These are phyloP conservation scores for Gadus macrocephalus DNA, from an alignment of 2,113 vertebrate genomes.

Conservation along the genomic window DNA sequence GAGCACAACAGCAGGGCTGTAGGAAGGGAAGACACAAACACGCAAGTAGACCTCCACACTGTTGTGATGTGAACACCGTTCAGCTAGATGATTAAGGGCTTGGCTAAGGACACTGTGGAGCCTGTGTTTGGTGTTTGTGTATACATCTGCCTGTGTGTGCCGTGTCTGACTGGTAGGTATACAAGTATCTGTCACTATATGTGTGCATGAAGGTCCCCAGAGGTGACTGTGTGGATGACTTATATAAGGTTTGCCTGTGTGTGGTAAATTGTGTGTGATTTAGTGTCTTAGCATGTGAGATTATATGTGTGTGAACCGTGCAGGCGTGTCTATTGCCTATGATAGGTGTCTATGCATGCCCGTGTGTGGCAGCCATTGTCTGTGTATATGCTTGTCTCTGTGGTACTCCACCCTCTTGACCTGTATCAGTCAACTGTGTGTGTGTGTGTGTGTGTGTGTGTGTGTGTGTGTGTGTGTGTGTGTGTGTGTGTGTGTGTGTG, in stretches of 20 bases:
- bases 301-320: too few relatives aligned
- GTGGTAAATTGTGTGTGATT: background rate
- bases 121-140: slow-evolving; percentile 29
- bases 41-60: slow-evolving; percentile 7
- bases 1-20: too few relatives aligned
- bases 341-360: background rate
- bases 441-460: slow-evolving; percentile 24
- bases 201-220: too few relatives aligned
- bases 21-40: slow-evolving; percentile 2
- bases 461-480: background rate
- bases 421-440: slow-evolving; percentile 49
- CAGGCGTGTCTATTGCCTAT: too few relatives aligned
- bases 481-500: slow-evolving; percentile 1
- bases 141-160: background rate
- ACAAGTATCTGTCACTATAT: background rate
- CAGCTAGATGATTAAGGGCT: slow-evolving; percentile 53
- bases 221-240: background rate
- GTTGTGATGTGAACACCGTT: slow-evolving; percentile 24
- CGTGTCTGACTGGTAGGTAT: background rate
- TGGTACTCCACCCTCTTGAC: slow-evolving; percentile 66
- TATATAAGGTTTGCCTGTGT: background rate
- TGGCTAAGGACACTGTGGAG: slow-evolving; percentile 27
- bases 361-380: slow-evolving; percentile 23
- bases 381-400: slow-evolving; percentile 13
- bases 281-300: too few relatives aligned